phyloP scores from a whole-genome alignment of 2,888 invertebrate species.

The Pachycephus smyrnensis region DNA sequence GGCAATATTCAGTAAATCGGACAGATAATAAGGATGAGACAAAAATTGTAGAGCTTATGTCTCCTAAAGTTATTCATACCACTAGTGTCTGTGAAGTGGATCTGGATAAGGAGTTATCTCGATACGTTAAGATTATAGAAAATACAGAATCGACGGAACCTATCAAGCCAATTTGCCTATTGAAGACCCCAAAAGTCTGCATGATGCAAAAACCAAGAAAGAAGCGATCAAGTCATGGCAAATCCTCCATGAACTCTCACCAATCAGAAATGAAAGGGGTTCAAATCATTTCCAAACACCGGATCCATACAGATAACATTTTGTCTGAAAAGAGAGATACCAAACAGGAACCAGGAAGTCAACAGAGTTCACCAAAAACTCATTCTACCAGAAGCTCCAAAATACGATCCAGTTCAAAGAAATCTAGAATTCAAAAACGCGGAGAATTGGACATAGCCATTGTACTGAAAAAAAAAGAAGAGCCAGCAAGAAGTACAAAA shows the following conservation, averaged over 20 bases:
- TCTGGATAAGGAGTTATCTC: constrained; percentile 31
- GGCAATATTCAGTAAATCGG: background rate
- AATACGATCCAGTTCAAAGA: background rate
- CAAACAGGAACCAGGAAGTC: constrained; percentile 7
- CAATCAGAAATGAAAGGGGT: background rate
- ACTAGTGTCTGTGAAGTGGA: constrained; percentile 31
- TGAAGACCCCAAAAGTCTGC: background rate
- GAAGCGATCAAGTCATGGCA: background rate
- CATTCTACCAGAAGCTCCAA: constrained; percentile 8
- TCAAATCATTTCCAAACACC: background rate
- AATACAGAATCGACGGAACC: background rate
- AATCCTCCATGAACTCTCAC: background rate
- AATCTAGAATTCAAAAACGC: background rate
- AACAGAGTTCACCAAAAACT: constrained; percentile 25
- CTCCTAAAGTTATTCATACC: constrained; percentile 31
- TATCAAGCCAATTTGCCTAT: background rate
- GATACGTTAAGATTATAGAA: constrained; percentile 31
- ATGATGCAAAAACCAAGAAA: background rate
- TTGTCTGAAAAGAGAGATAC: background rate
- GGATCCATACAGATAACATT: background rate
- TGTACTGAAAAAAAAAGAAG: background rate
- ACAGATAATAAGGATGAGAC: background rate
- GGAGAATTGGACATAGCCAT: background rate
- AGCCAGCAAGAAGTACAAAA: background rate
- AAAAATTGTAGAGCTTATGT: constrained; percentile 26